These are phyloP conservation scores for Proterorhinus semilunaris DNA, from an alignment of 2,113 vertebrate genomes.

Conservation along the genomic window DNA sequence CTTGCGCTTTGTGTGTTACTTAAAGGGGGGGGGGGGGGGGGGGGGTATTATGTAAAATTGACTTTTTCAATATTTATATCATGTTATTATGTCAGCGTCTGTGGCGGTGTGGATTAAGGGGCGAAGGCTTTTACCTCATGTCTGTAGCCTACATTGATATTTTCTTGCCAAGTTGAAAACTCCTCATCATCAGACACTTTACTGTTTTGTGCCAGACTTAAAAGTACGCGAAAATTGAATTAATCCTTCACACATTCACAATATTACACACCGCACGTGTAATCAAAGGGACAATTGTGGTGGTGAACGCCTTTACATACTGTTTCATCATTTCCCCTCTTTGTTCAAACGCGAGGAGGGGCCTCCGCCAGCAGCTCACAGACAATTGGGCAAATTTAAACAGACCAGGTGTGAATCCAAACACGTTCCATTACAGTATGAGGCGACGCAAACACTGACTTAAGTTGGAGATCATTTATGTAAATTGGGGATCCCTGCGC, in stretches of 20 bases:
- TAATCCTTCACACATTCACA: background rate
- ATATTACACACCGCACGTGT: background rate
- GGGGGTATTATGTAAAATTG: too few species aligned
- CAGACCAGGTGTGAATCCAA: background rate
- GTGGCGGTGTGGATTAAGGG: too few species aligned
- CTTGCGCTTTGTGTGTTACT: too few species aligned
- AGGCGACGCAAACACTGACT: background rate
- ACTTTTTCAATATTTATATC: too few species aligned
- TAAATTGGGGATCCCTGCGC: background rate
- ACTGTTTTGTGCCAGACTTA: background rate
- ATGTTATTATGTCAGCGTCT: too few species aligned
- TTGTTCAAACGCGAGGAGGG: background rate
- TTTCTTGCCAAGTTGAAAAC: background rate
- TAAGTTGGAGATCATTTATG: background rate
- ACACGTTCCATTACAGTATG: background rate
- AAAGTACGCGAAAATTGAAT: background rate
- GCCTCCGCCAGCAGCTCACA: background rate
- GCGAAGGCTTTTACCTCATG: too few species aligned
- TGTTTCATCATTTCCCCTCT: conserved; percentile 6
- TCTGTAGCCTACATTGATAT: background rate
- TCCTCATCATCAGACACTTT: background rate
- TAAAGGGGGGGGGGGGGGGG: too few species aligned
- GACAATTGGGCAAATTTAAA: background rate
- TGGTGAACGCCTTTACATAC: conserved; percentile 1
- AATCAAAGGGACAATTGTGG: conserved; percentile 6